Evolutionary conservation across 2,113 vertebrate genomes (phyloP).

Genomic region (Paracanthobrama guichenoti): DNA sequence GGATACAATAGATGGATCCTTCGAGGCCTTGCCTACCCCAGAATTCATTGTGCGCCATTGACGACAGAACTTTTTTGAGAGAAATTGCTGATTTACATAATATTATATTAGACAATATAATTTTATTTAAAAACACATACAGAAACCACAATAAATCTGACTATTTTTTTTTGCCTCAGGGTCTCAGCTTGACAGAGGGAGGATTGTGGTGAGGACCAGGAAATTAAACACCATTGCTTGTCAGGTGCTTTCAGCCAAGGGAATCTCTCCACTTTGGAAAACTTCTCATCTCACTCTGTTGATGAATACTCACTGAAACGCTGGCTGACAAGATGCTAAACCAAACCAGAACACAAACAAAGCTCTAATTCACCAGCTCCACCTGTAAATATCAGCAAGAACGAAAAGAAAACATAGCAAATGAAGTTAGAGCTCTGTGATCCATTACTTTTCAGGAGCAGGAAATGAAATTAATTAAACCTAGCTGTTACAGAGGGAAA

Average conservation of each 20-base stretch:
- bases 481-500: neutral
- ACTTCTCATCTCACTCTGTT: neutral
- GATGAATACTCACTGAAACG: conserved; percentile 21
- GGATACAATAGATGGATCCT: no score
- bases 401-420: neutral
- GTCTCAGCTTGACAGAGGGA: conserved; percentile 27
- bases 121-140: neutral
- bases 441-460: conserved; percentile 46
- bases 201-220: conserved; percentile 28
- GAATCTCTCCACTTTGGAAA: conserved; percentile 4
- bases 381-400: conserved; percentile 25
- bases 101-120: no score
- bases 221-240: conserved; percentile 53
- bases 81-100: no score
- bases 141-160: neutral
- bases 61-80: no score
- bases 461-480: conserved; percentile 40
- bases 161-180: neutral
- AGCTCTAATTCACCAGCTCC: conserved; percentile 27
- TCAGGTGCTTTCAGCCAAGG: conserved; percentile 10
- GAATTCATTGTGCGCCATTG: no score
- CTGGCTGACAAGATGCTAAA: conserved; percentile 19
- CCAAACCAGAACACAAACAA: conserved; percentile 38
- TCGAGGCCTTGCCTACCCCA: no score
- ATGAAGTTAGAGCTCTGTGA: neutral